Conservation (phyloP, 1,140 invertebrate genomes). For the Cyrtorhinus lividipennis region DNA sequence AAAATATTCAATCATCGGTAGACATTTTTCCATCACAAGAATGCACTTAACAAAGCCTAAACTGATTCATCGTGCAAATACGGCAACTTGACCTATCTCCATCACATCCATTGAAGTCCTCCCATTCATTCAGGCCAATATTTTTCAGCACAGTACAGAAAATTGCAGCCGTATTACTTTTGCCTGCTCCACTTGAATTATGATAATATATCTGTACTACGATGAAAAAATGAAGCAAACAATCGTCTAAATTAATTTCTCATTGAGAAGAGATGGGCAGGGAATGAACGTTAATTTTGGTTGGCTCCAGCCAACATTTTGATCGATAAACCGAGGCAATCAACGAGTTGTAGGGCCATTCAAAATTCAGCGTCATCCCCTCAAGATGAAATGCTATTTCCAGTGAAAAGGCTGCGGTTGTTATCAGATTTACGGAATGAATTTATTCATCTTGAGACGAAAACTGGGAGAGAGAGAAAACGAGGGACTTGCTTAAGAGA, state of each 20-base stretch:
- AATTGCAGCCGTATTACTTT: background rate
- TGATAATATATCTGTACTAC: background rate
- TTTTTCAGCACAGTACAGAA: too few relatives aligned
- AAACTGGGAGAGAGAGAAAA: background rate
- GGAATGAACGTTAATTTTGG: background rate
- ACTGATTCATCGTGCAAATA: too few relatives aligned
- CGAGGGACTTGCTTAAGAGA: background rate
- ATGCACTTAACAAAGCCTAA: too few relatives aligned
- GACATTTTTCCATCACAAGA: too few relatives aligned
- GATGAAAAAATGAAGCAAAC: background rate
- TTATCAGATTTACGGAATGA: constrained; percentile 14
- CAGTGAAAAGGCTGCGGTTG: constrained; percentile 4
- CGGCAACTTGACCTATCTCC: too few relatives aligned
- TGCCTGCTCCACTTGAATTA: background rate
- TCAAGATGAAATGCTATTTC: constrained; percentile 3
- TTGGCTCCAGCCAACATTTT: background rate
- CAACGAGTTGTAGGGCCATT: background rate
- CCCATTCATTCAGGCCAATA: too few relatives aligned
- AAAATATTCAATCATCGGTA: too few relatives aligned
- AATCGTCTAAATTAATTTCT: background rate
- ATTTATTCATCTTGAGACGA: constrained; percentile 14
- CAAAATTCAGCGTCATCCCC: background rate
- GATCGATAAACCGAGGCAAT: background rate
- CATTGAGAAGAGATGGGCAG: background rate
- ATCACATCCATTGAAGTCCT: too few relatives aligned